Evolutionary conservation across 2,888 invertebrate genomes (phyloP).

Genomic region (Harpalus rubripes): DNA sequence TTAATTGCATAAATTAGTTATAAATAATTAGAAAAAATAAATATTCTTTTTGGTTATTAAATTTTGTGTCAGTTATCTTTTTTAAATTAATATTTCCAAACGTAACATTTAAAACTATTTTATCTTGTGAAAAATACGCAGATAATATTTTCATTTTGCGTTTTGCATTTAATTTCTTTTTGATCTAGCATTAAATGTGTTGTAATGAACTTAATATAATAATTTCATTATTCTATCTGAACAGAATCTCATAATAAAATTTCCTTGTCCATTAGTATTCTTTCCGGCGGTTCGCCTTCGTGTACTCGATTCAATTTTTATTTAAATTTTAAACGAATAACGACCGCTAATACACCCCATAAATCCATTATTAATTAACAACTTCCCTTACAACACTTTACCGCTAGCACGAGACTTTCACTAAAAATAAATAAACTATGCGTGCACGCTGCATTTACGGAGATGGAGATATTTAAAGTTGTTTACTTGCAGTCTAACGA

Average conservation of each 20-base stretch:
- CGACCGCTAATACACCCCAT: conserved; percentile 48
- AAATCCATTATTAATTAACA: conserved; percentile 54
- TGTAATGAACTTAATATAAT: not conserved
- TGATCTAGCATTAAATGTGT: not conserved
- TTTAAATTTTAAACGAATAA: conserved; percentile 54
- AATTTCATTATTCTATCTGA: conserved; percentile 19
- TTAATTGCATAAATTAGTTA: too few relatives aligned
- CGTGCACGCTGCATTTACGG: not conserved
- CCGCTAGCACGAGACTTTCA: conserved; percentile 30
- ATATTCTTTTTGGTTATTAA: too few relatives aligned
- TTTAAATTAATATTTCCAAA: too few relatives aligned
- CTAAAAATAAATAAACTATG: conserved; percentile 48
- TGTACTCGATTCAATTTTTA: conserved; percentile 52
- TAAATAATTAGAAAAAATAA: too few relatives aligned
- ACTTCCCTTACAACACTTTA: conserved; percentile 48
- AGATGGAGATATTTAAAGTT: not conserved
- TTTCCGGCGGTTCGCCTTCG: conserved; percentile 48
- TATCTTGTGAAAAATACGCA: not conserved
- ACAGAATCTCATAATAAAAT: conserved; percentile 47
- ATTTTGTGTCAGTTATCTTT: too few relatives aligned
- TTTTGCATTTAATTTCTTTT: not conserved
- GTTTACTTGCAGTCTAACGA: not conserved
- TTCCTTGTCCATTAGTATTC: conserved; percentile 42
- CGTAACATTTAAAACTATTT: not conserved
- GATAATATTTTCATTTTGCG: not conserved